Percentiles rank a stretch among this genome's conserved stretches.
Conservation (phyloP, 2,888 invertebrate genomes). For the Drosophila kanekoi region DNA sequence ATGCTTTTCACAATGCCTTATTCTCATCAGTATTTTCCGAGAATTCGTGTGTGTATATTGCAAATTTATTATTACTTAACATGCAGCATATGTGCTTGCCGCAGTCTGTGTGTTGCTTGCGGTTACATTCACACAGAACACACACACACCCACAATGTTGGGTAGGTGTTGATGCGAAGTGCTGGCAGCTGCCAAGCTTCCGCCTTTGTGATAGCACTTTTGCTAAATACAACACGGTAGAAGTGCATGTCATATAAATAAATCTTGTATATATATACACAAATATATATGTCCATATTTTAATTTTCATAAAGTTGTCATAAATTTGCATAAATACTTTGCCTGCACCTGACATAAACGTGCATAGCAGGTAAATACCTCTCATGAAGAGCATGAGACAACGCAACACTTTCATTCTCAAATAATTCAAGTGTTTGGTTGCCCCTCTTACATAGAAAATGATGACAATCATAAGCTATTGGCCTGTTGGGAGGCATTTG, state of each 20-base stretch:
- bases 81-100: slow-evolving; percentile 13
- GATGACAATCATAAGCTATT: no score
- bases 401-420: slow-evolving; percentile 7
- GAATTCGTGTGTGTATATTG: slow-evolving; percentile 22
- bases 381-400: no score
- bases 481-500: no score
- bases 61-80: slow-evolving; percentile 67
- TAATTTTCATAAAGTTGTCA: slow-evolving; percentile 71
- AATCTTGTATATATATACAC: slow-evolving; percentile 5
- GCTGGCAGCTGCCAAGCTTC: slow-evolving; percentile 74
- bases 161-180: slow-evolving; percentile 73
- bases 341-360: slow-evolving; percentile 22
- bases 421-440: not conserved
- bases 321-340: slow-evolving; percentile 67
- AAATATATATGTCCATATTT: slow-evolving; percentile 22
- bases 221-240: slow-evolving; percentile 39
- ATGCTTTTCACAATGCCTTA: slow-evolving; percentile 28
- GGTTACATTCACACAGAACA: slow-evolving; percentile 24
- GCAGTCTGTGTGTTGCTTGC: slow-evolving; percentile 35
- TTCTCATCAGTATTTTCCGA: slow-evolving; percentile 26
- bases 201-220: slow-evolving; percentile 72
- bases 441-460: not conserved
- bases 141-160: slow-evolving; percentile 13
- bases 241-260: slow-evolving; percentile 4
- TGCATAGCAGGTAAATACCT: slow-evolving; percentile 13